Evolutionary conservation across 2,797 vertebrate species (phyloP).

Genomic region (Artibeus lituratus): DNA sequence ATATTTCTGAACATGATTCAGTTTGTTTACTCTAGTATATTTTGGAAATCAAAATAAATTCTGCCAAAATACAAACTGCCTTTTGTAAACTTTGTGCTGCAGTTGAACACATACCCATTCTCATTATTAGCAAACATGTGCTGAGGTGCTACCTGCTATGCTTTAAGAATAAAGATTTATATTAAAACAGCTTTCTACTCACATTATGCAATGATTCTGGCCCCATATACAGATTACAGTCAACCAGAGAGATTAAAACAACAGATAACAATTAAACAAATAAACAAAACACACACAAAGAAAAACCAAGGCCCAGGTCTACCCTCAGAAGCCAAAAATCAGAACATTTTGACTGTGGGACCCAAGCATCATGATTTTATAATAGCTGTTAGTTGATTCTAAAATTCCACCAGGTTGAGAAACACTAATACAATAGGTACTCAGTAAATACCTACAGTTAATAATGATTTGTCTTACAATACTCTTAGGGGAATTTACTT

Average conservation of each 20-base stretch:
- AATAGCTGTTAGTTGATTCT: neutral
- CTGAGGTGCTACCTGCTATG: neutral
- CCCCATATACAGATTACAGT: neutral
- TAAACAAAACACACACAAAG: neutral
- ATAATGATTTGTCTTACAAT: neutral
- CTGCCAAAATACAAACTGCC: neutral
- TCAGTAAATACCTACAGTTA: neutral
- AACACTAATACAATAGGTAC: neutral
- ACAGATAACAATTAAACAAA: neutral
- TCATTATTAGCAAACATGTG: neutral
- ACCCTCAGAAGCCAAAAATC: neutral
- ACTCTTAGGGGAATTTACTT: conserved; percentile 41
- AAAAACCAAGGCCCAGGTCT: neutral
- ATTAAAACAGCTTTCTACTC: neutral
- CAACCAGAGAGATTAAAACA: neutral
- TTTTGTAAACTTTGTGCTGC: neutral
- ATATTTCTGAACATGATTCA: neutral
- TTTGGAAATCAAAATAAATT: neutral
- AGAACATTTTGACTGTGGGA: neutral
- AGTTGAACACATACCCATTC: neutral
- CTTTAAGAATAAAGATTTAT: neutral
- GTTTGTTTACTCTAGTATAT: neutral
- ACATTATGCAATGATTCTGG: neutral
- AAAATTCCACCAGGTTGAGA: neutral
- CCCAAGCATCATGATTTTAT: neutral